A percentile compares a stretch with the other conserved stretches of the same genome.
Evolutionary conservation across 2,797 vertebrate genomes (phyloP).

Genomic region (Rhinatrema bivittatum): DNA sequence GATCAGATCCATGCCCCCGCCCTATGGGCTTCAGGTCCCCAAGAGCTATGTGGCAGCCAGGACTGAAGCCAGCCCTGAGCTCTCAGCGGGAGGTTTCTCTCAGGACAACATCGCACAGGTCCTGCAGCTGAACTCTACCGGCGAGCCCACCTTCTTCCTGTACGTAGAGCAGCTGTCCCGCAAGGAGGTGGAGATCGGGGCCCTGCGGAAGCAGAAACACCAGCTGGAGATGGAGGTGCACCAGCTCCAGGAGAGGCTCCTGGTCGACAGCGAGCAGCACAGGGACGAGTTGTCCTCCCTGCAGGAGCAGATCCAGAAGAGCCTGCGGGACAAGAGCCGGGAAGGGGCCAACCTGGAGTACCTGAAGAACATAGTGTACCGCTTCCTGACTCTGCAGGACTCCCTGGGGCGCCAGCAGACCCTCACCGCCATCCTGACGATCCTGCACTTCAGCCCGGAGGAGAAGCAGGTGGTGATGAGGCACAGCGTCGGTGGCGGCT

Average conservation of each 20-base stretch:
- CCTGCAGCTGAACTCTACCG: background rate
- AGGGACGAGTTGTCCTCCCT: slow-evolving; percentile 57
- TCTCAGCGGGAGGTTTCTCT: rapidly evolving
- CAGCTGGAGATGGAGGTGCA: slow-evolving; percentile 68
- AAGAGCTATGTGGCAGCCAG: background rate
- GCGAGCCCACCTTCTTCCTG: slow-evolving; percentile 78
- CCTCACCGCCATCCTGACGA: slow-evolving; percentile 78
- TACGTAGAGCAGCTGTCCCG: slow-evolving; percentile 86
- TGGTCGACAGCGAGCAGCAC: slow-evolving; percentile 63
- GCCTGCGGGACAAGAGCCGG: slow-evolving; percentile 65
- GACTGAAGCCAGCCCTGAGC: rapidly evolving
- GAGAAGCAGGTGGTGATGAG: slow-evolving; percentile 66
- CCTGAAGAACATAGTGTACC: slow-evolving; percentile 85
- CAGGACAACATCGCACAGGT: slow-evolving; percentile 33
- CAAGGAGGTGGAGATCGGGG: slow-evolving; percentile 72
- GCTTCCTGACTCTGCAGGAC: slow-evolving; percentile 81
- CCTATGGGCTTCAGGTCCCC: slow-evolving; percentile 25
- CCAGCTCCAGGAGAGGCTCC: slow-evolving; percentile 62
- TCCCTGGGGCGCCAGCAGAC: slow-evolving; percentile 80
- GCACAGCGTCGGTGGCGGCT: slow-evolving; percentile 61
- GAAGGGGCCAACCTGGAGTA: slow-evolving; percentile 94
- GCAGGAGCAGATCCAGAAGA: slow-evolving; percentile 63
- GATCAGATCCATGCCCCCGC: slow-evolving; percentile 44
- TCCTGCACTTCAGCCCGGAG: slow-evolving; percentile 89
- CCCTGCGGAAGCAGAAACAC: slow-evolving; percentile 71